Evolutionary conservation across 2,888 invertebrate genomes (phyloP), one percentile per base, ranked within the genome.

Genomic region (Peribatodes rhomboidaria): DNA sequence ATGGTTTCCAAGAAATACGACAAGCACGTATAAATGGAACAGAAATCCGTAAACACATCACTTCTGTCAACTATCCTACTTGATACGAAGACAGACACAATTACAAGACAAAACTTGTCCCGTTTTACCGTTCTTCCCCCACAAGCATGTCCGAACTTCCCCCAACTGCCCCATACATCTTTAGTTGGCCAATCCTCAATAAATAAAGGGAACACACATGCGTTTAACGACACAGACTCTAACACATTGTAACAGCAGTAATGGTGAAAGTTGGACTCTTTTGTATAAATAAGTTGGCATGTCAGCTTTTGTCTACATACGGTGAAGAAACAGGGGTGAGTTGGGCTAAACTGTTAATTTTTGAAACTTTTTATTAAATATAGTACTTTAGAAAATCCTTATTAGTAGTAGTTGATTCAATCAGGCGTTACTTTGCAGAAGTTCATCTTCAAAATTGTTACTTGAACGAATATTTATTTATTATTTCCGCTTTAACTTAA

Each of bases 131-230:
- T 44, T 59, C 50, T 52, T 52, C 10, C 35, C 20, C 59, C 52
- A 35, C 44, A 18, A 54, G 39, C 14, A 46, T 35, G 27, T 54
- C 31, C n/a, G 7, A 41, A 61, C 20, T 61, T 54, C 20, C 44
- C n/a, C 37, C 37, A 47, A 27, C 47, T 37, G 27, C 20, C 53
- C 49, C 33, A 61, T 61, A 31, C 55, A 33, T 61, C 47, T 39
- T 37, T 4, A 33, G 42, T 33, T 14, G 14, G n/a, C 54, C 42
- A 58, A 42, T 53, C 47, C 54, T 54, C 58, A 47, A 59, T 59
- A 64, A 59, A 64, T 59, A 59, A 55, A 41, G 42, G n/a, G 49
- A 16, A 35, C 41, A 46, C 57, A 64, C 54, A 59, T 63, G 63
- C 57, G 57, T 63, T 47, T 55, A 59, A 59, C 59, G 64, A 64